Percentiles rank a stretch among this genome's conserved stretches.
Conservation (phyloP, 2,797 vertebrate species). For the Darevskia mixta region DNA sequence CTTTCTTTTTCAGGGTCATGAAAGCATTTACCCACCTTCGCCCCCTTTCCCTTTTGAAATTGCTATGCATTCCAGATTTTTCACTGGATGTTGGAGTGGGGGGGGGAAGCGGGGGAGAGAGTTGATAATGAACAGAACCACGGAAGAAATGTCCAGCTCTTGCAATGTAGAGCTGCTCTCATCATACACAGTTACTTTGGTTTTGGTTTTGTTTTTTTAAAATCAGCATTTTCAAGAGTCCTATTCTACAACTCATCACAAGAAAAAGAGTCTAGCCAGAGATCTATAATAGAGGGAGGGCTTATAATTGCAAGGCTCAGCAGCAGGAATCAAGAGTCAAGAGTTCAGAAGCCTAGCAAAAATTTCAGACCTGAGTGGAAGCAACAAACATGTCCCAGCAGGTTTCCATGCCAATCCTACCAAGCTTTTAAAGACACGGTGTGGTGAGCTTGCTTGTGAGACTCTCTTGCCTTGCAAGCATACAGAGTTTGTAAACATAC, state of each 20-base stretch:
- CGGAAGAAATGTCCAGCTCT: constrained; percentile 58
- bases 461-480: too few relatives aligned
- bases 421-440: too few relatives aligned
- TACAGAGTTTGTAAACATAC: too few relatives aligned
- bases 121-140: constrained; percentile 63
- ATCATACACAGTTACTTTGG: not conserved
- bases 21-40: constrained; percentile 42
- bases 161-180: constrained; percentile 25
- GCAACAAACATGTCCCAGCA: too few relatives aligned
- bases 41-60: not conserved
- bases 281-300: not conserved
- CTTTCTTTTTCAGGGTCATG: constrained; percentile 64
- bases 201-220: too few relatives aligned
- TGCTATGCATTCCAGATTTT: constrained; percentile 67
- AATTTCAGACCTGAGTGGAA: too few relatives aligned
- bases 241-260: not conserved
- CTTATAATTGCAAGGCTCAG: not conserved
- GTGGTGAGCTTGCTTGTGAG: too few relatives aligned
- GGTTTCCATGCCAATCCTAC: too few relatives aligned
- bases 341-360: too few relatives aligned
- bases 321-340: too few relatives aligned
- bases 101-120: not conserved
- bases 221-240: constrained; percentile 9
- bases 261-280: not conserved
- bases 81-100: constrained; percentile 46